These are phyloP conservation scores for Dendrolimus houi DNA, from an alignment of 2,888 invertebrate genomes.

Conservation along the genomic window DNA sequence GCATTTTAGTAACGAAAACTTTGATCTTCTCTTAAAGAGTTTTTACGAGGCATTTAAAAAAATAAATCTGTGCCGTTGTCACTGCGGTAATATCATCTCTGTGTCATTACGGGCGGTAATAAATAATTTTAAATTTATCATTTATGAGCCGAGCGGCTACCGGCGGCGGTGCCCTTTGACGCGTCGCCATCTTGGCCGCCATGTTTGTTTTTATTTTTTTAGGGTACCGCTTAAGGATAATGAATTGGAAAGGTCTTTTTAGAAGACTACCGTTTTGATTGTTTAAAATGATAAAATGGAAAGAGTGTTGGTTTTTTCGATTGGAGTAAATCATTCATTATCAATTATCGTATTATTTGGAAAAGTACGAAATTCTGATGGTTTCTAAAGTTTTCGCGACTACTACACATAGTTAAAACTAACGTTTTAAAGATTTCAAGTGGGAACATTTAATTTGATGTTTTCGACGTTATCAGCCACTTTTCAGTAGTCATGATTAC, in stretches of 20 bases:
- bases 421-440: too few relatives aligned
- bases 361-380: too few relatives aligned
- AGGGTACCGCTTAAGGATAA: conserved; percentile 17
- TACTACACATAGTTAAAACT: too few relatives aligned
- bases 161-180: conserved; percentile 60
- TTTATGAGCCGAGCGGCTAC: conserved; percentile 68
- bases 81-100: not conserved
- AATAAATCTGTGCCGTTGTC: not conserved
- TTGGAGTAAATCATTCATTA: too few relatives aligned
- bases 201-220: conserved; percentile 63
- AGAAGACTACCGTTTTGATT: not conserved
- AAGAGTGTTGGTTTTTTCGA: too few relatives aligned
- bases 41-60: not conserved
- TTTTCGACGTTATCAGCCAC: too few relatives aligned
- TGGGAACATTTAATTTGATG: too few relatives aligned
- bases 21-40: not conserved
- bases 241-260: not conserved
- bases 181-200: conserved; percentile 61
- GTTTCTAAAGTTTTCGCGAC: too few relatives aligned
- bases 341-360: too few relatives aligned
- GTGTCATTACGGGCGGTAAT: conserved; percentile 26
- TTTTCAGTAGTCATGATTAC: too few relatives aligned
- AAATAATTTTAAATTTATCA: conserved; percentile 74
- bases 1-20: not conserved
- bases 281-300: too few relatives aligned